Evolutionary conservation across 2,113 vertebrate species (phyloP), one percentile per base, ranked within the genome.

Genomic region (Nesogale talazaci): DNA sequence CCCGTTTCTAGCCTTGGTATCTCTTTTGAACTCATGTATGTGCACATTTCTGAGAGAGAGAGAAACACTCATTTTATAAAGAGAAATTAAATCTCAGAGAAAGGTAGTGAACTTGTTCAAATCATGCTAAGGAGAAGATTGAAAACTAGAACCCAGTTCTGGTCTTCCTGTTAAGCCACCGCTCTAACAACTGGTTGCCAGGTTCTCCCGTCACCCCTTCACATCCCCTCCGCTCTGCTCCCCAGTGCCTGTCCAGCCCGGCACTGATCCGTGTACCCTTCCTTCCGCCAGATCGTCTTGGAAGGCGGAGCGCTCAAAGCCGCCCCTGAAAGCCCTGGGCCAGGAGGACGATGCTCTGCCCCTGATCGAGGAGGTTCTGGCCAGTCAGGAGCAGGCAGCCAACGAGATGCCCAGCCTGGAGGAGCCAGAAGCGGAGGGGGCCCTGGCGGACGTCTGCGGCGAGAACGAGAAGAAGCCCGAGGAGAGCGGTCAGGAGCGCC

Each of bases 301-400:
- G 99, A 99, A 99, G 96, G 99, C 98, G 0, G 99, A 99, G 52
- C 98, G 98, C 38, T 98, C 99, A 6, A 99, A 99, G 97, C 93
- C 97, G 0, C 97, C 97, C 76, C 90, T 97, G 0, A 98, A 98
- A 82, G 97, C 97, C 42, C 95, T 98, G 42, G 98, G 95, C 81
- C 98, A 97, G 29, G 98, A 98, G 83, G 98, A 98, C 0, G 98
- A 98, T 36, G 86, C 97, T 52, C 97, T 98, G 67, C 98, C 98
- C 0, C 96, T 98, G 0, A 98, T 98, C 42, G 98, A 98, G 96
- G 98, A 98, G 56, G 98, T 98, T 12, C 88, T 98, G n/a, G 96
- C 95, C 38, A 97, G 69, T 86, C 98, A 94, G 61, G 98, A 93
- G 88, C 97, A 95, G 61, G 42, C 97, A 36, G 89, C 98, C 0